These are phyloP conservation scores for Amblyjoppa proteus DNA, from an alignment of 2,888 invertebrate species.

Conservation along the genomic window DNA sequence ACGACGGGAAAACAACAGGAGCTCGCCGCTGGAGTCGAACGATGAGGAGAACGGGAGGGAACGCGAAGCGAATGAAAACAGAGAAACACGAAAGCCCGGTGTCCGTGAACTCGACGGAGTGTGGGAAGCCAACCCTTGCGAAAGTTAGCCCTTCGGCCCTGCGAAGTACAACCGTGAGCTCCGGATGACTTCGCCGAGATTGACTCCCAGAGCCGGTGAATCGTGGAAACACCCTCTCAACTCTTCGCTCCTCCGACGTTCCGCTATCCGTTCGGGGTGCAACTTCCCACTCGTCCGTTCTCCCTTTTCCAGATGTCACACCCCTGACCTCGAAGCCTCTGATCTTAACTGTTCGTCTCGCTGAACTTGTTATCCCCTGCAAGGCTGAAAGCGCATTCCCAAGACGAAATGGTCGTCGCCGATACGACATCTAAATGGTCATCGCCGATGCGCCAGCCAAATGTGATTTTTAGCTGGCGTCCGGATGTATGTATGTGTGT, in stretches of 20 bases:
- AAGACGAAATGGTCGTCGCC: neutral
- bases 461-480: too few relatives aligned
- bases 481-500: too few relatives aligned
- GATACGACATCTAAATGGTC: neutral
- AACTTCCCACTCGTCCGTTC: conserved; percentile 29
- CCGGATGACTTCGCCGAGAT: conserved; percentile 60
- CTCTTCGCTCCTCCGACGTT: conserved; percentile 37
- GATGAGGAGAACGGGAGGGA: conserved; percentile 23
- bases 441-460: neutral
- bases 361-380: neutral
- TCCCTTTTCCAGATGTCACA: conserved; percentile 60
- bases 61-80: conserved; percentile 35
- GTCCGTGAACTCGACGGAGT: conserved; percentile 60
- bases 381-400: neutral
- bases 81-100: conserved; percentile 45
- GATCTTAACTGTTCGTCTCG: neutral
- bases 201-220: conserved; percentile 58
- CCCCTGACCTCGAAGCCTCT: conserved; percentile 32
- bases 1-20: conserved; percentile 74
- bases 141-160: conserved; percentile 60
- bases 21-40: conserved; percentile 65
- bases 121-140: conserved; percentile 69
- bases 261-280: conserved; percentile 25
- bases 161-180: conserved; percentile 4
- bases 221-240: conserved; percentile 37